Conservation (phyloP, 2,113 vertebrate genomes). For the Ivindomyrus marchei region DNA sequence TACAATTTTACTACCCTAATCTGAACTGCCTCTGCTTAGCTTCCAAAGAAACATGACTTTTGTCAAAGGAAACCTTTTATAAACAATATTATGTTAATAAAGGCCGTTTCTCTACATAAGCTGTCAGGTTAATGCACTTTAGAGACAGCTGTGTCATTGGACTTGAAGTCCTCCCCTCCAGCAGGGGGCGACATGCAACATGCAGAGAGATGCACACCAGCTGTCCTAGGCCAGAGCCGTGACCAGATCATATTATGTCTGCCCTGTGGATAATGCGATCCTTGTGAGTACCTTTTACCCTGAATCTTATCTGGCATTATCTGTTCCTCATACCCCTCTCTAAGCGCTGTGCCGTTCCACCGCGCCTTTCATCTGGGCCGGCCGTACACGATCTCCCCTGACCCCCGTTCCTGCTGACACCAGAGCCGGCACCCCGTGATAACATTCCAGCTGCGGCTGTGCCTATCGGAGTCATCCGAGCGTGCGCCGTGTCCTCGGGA, state of each 20-base stretch:
- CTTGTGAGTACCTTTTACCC: neutral
- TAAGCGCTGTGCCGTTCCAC: neutral
- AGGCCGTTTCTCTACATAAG: neutral
- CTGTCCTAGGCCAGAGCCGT: neutral
- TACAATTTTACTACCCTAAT: neutral
- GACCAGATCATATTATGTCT: neutral
- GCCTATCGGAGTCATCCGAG: neutral
- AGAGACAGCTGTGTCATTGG: neutral
- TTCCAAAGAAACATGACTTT: neutral
- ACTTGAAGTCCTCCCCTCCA: neutral
- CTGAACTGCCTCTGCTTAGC: neutral
- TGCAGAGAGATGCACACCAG: neutral
- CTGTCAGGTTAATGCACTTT: neutral
- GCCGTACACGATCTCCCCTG: neutral
- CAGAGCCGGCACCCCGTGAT: neutral
- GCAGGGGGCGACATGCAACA: neutral
- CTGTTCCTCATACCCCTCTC: neutral
- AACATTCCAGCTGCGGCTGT: neutral
- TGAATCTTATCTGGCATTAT: slow-evolving; percentile 9
- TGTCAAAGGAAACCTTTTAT: neutral
- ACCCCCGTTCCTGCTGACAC: neutral
- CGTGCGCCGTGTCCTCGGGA: neutral
- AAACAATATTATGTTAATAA: neutral
- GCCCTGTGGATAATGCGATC: neutral
- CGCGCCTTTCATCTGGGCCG: neutral